Base-by-base conservation (phyloP, 2,797 vertebrate genomes). In the Anniella stebbinsi region DNA sequence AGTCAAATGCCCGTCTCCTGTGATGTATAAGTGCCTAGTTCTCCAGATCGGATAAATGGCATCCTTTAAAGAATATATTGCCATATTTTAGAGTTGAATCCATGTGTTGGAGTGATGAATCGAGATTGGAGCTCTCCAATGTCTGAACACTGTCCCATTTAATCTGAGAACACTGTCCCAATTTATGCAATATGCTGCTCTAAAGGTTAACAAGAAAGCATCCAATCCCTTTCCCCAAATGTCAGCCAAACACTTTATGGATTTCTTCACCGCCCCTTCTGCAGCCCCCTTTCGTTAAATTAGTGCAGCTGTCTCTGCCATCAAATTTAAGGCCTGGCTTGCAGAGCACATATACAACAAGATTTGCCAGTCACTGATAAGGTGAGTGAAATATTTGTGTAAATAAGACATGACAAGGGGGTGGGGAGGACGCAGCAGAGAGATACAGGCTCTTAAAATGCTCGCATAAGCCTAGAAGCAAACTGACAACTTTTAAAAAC, bases 161-260 rank as follows among this genome's bases (percentile, higher is more conserved):
- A 94, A 89, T 96, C 92, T 92, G 72, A 90, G 73, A 92, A 92
- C 75, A 90, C 88, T 96, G 92, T 96, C 86, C 87, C 90, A 95
- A 95, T 95, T 95, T 95, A 95, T 93, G 82, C 92, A 95, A 95
- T 91, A 63, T 90, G 85, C 77, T 94, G 36, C 83, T 95, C 87
- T 94, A 94, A 96, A 97, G 88, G 89, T 92, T 95, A 96, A 96
- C 88, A 91, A 96, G 91, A 96, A 96, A 95, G 94, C 89, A 95
- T 91, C 76, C 93, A 93, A 94, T 96, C 96, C 95, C 81, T 95
- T 96, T 95, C 96, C 95, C 93, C 86, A 95, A 97, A 96, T 96
- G 94, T 96, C 93, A 92, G 91, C 87, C 89, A 95, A 96, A 94
- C 91, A 93, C 93, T 96, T 95, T 94, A 96, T 91, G 95, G 93